Conservation (phyloP, 2,113 vertebrate genomes). For the Percopsis transmontana region DNA sequence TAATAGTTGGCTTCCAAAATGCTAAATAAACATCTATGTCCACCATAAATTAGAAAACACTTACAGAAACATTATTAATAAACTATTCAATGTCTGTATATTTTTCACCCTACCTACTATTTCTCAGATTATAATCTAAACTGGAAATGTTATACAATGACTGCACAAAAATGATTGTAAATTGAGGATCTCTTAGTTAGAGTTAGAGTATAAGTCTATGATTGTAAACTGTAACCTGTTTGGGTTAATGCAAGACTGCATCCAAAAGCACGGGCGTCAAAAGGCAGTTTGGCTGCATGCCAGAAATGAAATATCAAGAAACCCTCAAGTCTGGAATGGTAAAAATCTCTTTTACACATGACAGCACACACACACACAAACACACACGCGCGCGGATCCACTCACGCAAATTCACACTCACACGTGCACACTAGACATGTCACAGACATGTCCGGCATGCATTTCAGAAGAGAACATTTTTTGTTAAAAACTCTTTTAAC, state of each 20-base stretch:
- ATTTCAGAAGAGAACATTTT: conserved; percentile 70
- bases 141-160: conserved; percentile 10
- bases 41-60: conserved; percentile 25
- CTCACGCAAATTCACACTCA: conserved; percentile 59
- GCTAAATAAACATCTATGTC: conserved; percentile 30
- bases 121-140: conserved; percentile 2
- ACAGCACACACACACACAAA: conserved; percentile 27
- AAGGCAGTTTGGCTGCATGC: conserved; percentile 75
- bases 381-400: conserved; percentile 45
- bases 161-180: conserved; percentile 1
- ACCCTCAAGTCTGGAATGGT: conserved; percentile 69
- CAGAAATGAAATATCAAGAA: conserved; percentile 60
- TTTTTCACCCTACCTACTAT: neutral
- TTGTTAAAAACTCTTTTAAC: conserved; percentile 72
- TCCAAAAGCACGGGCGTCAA: conserved; percentile 62
- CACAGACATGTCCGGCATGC: conserved; percentile 80
- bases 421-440: conserved; percentile 75
- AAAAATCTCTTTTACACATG: conserved; percentile 59
- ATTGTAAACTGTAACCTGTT: conserved; percentile 64
- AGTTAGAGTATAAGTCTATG: conserved; percentile 59
- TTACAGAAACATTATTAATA: conserved; percentile 2
- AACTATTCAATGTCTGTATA: neutral
- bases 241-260: conserved; percentile 66
- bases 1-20: conserved; percentile 59
- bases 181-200: conserved; percentile 52